Base-by-base conservation (phyloP, 2,113 vertebrate genomes). In the Catharus bicknelli region DNA sequence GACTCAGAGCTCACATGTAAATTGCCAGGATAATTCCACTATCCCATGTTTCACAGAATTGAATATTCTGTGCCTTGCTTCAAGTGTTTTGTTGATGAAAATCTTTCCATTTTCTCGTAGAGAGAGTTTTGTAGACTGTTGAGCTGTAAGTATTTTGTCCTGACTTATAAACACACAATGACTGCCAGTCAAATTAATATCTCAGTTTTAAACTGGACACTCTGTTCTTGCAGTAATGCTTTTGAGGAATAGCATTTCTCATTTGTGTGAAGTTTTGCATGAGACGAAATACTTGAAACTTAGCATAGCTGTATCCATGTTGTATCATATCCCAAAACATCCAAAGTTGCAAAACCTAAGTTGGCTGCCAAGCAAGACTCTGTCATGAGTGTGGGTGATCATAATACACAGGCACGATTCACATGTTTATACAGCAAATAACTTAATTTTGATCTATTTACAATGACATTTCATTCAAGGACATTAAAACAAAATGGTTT, bases 1-100 rank as follows among this genome's bases (percentile, higher is more conserved):
- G 88, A 90, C 90, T 95, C 83, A 83, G 72, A 95, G 59, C 83
- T 91, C 83, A 80, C 83, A 69, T 91, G 95, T 79, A 90, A 94
- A 95, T 95, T 91, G 82, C 55, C 55, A 55, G 59, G 61, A 66
- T 93, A 90, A 88, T 91, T 91, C 87, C 85, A 59, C 76, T 83
- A 36, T 69, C 80, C 88, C 7, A 0, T 74, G 51, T 88, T 94
- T 86, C 72, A 76, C 26, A 27, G 75, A 83, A 55, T 58, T 91
- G 26, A 91, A 59, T 76, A 38, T 58, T 92, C 78, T 3, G 1
- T 77, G 76, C 68, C 66, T 88, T 77, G 59, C 55, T 83, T 91
- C 62, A 62, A 70, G 38, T 66, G 36, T 80, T 94, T 55, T 43
- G 21, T 76, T 59, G 63, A 83, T 91, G 42, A 88, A 88, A 88